Evolutionary conservation across 1,140 invertebrate species (phyloP).

Genomic region (Dreissena polymorpha): DNA sequence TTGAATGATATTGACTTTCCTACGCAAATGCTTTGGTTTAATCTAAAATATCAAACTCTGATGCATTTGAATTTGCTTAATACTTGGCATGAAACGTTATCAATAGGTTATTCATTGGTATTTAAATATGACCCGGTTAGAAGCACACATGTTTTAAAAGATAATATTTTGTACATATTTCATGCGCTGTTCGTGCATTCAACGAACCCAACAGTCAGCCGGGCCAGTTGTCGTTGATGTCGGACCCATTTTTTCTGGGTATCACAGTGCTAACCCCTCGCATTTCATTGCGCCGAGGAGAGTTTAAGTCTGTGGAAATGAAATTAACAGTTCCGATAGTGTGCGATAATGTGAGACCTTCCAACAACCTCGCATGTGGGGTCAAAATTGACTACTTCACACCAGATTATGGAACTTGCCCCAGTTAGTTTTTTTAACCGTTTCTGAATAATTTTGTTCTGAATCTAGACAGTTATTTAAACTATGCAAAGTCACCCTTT

Average conservation of each 20-base stretch:
- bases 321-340: slow-evolving; percentile 5
- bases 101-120: too few relatives aligned
- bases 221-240: background rate
- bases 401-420: background rate
- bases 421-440: background rate
- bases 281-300: slow-evolving; percentile 11
- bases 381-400: background rate
- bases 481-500: too few relatives aligned
- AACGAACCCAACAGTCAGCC: background rate
- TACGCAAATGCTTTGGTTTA: too few relatives aligned
- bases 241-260: slow-evolving; percentile 17
- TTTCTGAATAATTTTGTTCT: too few relatives aligned
- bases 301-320: slow-evolving; percentile 25
- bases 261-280: slow-evolving; percentile 4
- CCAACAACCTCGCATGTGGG: background rate
- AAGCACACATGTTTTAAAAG: too few relatives aligned
- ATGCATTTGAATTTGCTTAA: too few relatives aligned
- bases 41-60: too few relatives aligned
- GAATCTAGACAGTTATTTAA: too few relatives aligned
- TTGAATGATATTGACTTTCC: background rate
- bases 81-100: too few relatives aligned
- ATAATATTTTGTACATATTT: slow-evolving; percentile 3
- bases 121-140: too few relatives aligned
- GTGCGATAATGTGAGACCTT: background rate
- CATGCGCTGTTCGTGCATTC: slow-evolving; percentile 21